phyloP scores from a whole-genome alignment of 2,888 invertebrate species.

The Laspeyria flexula region DNA sequence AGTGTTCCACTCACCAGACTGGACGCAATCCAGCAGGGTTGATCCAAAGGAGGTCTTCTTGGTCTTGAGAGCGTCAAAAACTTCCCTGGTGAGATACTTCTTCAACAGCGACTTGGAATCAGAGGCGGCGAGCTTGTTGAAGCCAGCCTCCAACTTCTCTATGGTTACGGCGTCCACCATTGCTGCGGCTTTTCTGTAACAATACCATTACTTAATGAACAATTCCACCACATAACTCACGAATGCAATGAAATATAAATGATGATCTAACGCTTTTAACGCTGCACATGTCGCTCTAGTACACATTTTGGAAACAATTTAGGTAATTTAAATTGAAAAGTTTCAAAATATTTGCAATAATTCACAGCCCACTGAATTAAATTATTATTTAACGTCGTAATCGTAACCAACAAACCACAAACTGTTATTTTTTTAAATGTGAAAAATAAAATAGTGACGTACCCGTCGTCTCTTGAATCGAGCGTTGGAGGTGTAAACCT shows the following conservation, averaged over 20 bases:
- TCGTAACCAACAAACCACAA: not conserved
- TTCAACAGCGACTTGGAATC: constrained; percentile 98
- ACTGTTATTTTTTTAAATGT: constrained; percentile 44
- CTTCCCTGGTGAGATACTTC: constrained; percentile 96
- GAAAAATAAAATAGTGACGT: constrained; percentile 70
- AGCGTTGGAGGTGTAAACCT: constrained; percentile 51
- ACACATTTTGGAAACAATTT: constrained; percentile 63
- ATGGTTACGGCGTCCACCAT: constrained; percentile 97
- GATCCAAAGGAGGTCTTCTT: constrained; percentile 98
- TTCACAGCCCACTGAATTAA: constrained; percentile 17
- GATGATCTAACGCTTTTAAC: constrained; percentile 77
- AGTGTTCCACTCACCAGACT: constrained; percentile 90
- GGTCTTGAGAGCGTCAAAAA: constrained; percentile 96
- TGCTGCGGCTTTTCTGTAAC: constrained; percentile 89
- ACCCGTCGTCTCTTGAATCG: constrained; percentile 56
- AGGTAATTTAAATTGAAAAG: not conserved
- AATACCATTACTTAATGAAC: constrained; percentile 26
- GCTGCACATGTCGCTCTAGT: constrained; percentile 81
- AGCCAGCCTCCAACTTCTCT: constrained; percentile 96
- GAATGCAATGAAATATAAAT: constrained; percentile 11
- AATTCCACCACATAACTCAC: constrained; percentile 19
- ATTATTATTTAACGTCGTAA: not conserved
- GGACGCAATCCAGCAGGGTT: constrained; percentile 96
- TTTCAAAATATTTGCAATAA: constrained; percentile 2
- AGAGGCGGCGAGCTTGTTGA: constrained; percentile 93